Evolutionary conservation across 2,888 invertebrate genomes (phyloP).

Genomic region (Cryptocheilus praepositus): DNA sequence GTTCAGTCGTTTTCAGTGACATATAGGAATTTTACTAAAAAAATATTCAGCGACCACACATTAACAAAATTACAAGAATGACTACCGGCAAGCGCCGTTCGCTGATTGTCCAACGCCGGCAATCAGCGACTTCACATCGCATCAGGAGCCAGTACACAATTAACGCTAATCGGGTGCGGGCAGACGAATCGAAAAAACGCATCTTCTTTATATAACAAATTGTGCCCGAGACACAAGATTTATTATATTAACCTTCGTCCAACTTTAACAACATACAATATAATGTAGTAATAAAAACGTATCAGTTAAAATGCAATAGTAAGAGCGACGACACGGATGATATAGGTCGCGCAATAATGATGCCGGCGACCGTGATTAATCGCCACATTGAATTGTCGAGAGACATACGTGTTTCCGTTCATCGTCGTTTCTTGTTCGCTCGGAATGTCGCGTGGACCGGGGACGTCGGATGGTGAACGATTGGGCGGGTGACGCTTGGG

Average conservation of each 20-base stretch:
- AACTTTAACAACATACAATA: constrained; percentile 75
- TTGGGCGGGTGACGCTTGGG: background rate
- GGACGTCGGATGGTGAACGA: background rate
- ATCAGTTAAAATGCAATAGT: constrained; percentile 67
- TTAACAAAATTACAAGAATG: no score
- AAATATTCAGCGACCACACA: no score
- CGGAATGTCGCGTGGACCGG: background rate
- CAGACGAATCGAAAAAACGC: background rate
- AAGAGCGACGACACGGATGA: constrained; percentile 64
- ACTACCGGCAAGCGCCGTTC: no score
- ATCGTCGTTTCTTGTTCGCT: constrained; percentile 24
- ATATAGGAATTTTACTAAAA: no score
- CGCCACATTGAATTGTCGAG: constrained; percentile 25
- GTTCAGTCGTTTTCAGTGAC: no score
- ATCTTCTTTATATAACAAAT: constrained; percentile 50
- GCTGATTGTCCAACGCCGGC: no score
- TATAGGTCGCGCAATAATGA: constrained; percentile 38
- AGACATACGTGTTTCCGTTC: constrained; percentile 29
- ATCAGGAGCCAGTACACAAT: no score
- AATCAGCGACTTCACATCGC: no score
- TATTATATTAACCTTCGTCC: constrained; percentile 71
- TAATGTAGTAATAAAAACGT: constrained; percentile 71
- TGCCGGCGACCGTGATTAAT: constrained; percentile 37
- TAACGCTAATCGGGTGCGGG: no score
- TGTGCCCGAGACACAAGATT: constrained; percentile 55